Percentiles rank a stretch among this genome's conserved stretches.
These are phyloP conservation scores for Anoplopoma fimbria DNA, from an alignment of 2,113 vertebrate species.

Conservation along the genomic window DNA sequence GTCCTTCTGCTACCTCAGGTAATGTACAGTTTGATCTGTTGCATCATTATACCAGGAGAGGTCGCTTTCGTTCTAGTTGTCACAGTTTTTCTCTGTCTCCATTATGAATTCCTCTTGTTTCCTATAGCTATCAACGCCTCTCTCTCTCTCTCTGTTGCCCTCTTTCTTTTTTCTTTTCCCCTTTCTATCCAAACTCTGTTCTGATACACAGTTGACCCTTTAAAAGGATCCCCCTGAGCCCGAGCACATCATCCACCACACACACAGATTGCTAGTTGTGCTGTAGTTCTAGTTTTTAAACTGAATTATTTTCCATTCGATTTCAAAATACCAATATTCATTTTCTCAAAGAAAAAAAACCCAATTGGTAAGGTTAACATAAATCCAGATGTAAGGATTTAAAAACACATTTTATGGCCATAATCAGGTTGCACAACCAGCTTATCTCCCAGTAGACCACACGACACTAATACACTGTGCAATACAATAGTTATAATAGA, in stretches of 20 bases:
- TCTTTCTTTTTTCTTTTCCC: constrained; percentile 15
- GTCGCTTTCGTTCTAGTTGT: neutral
- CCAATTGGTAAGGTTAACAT: no score
- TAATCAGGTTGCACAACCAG: no score
- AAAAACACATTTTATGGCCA: no score
- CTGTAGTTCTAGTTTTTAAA: neutral
- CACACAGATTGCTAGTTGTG: no score
- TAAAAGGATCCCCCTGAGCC: constrained; percentile 61
- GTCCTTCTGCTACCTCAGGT: neutral
- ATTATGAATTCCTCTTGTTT: constrained; percentile 13
- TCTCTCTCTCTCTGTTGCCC: constrained; percentile 25
- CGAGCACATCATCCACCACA: constrained; percentile 36
- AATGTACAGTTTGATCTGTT: neutral
- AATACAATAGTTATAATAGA: no score
- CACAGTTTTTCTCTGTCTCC: neutral
- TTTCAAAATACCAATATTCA: no score
- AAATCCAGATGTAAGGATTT: no score
- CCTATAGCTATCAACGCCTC: neutral
- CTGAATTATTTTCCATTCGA: neutral
- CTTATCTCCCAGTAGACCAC: no score
- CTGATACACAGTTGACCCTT: constrained; percentile 70
- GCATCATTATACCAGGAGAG: neutral
- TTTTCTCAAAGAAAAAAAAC: no score
- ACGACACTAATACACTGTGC: no score
- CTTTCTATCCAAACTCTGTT: constrained; percentile 44